phyloP scores from a whole-genome alignment of 2,113 vertebrate genomes.

The Verasper variegatus region DNA sequence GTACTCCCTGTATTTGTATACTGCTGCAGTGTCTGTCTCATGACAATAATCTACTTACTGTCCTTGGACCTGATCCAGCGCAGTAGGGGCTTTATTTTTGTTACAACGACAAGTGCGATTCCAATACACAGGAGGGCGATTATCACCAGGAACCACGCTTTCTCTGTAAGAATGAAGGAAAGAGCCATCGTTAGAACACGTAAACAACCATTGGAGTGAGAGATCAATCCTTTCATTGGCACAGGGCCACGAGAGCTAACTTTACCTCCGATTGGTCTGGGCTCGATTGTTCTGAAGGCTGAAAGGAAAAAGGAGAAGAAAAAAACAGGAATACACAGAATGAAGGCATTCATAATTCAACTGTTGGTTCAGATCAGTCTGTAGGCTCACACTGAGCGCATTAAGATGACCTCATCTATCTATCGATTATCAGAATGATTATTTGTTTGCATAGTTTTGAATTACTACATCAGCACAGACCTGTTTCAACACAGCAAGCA shows the following conservation, averaged over 20 bases:
- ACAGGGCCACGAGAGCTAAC: background rate
- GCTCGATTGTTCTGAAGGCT: background rate
- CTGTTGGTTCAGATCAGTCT: background rate
- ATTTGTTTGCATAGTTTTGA: background rate
- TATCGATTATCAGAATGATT: too few relatives aligned
- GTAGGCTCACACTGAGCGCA: too few relatives aligned
- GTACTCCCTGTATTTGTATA: background rate
- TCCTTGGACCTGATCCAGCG: conserved; percentile 53
- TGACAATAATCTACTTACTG: conserved; percentile 51
- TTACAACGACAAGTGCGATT: conserved; percentile 41
- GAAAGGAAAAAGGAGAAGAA: background rate
- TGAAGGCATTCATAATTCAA: background rate
- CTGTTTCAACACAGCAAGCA: background rate
- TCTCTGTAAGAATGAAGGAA: conserved; percentile 59
- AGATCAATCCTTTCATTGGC: background rate
- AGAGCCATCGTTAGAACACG: conserved; percentile 15
- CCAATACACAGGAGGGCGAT: conserved; percentile 54
- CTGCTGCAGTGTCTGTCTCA: background rate
- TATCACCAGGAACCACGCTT: conserved; percentile 62
- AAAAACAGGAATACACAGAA: background rate
- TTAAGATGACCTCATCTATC: too few relatives aligned
- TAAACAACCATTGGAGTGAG: background rate
- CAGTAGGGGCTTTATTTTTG: conserved; percentile 55
- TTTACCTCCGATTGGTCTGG: conserved; percentile 20
- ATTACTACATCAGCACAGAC: background rate